Evolutionary conservation across 2,888 invertebrate genomes (phyloP), one percentile per base, ranked within the genome.

Genomic region (Cetonia aurata): DNA sequence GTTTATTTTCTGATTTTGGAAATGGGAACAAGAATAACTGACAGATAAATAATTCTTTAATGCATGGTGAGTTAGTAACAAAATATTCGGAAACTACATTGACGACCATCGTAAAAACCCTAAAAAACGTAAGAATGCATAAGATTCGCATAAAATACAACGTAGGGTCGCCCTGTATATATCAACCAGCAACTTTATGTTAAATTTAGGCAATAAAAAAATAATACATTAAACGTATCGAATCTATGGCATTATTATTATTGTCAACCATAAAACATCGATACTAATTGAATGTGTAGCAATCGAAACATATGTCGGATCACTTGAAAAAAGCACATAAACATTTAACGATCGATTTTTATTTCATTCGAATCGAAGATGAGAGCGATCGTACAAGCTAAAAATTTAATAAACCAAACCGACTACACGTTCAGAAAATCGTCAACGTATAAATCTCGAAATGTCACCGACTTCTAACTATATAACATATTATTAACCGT

Each of bases 401-500:
- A 66, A 53, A 66, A 66, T 55, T 66, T 66, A 66, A 66, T 66
- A 66, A 53, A 67, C 55, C 55, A 15, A 56, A 12, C 67, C 57
- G 57, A 57, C 67, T 67, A 57, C 67, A 57, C 56, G 56, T 56
- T 67, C 67, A 48, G 62, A 50, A 62, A 62, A 62, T 62, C 62
- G 62, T 50, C 62, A 62, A 62, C 37, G 9, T 62, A 69, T 69
- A 69, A 69, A 69, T 69, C 69, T 62, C 62, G 62, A 55, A 53
- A 69, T 60, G 69, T 69, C 69, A 52, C 52, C 50, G 50, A 52
- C 52, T 44, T 46, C 60, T 69, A 69, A 53, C 69, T 52, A 55
- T 52, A 62, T 53, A 60, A 62, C 62, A 62, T 69, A 69, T 69
- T 69, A 69, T 48, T 60, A 69, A 62, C 52, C 53, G 69, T 69